A percentile compares a stretch with the other conserved stretches of the same genome.
Evolutionary conservation across 1,140 invertebrate species (phyloP).

Genomic region (Heterodera schachtii): DNA sequence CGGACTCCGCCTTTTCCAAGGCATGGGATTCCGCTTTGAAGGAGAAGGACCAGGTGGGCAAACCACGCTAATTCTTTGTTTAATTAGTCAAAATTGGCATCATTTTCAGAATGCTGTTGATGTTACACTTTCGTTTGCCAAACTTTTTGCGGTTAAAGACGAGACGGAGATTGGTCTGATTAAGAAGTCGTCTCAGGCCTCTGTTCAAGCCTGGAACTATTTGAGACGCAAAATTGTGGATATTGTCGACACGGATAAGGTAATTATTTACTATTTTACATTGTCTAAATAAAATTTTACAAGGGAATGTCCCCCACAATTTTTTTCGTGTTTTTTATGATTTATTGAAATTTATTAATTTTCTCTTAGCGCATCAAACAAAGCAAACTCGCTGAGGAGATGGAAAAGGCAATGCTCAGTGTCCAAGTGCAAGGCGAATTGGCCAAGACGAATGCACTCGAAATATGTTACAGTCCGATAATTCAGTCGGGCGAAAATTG

Average conservation of each 20-base stretch:
- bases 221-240: constrained; percentile 97
- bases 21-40: constrained; percentile 81
- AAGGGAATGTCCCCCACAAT: background rate
- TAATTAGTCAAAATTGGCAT: background rate
- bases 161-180: constrained; percentile 87
- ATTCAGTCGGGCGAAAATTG: constrained; percentile 97
- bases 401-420: constrained; percentile 84
- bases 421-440: constrained; percentile 85
- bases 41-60: constrained; percentile 80
- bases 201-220: constrained; percentile 91
- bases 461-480: constrained; percentile 97
- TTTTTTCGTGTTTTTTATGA: constrained; percentile 2
- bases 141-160: constrained; percentile 91
- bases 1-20: constrained; percentile 87
- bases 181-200: constrained; percentile 88
- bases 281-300: constrained; percentile 12
- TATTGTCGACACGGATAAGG: constrained; percentile 91
- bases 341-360: background rate
- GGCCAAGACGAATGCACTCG: constrained; percentile 81
- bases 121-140: constrained; percentile 80
- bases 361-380: constrained; percentile 81
- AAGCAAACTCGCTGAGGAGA: constrained; percentile 87
- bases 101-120: constrained; percentile 69
- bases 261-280: too few species aligned
- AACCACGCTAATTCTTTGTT: too few species aligned